Evolutionary conservation across 2,113 vertebrate genomes (phyloP).

Genomic region (Sander vitreus): DNA sequence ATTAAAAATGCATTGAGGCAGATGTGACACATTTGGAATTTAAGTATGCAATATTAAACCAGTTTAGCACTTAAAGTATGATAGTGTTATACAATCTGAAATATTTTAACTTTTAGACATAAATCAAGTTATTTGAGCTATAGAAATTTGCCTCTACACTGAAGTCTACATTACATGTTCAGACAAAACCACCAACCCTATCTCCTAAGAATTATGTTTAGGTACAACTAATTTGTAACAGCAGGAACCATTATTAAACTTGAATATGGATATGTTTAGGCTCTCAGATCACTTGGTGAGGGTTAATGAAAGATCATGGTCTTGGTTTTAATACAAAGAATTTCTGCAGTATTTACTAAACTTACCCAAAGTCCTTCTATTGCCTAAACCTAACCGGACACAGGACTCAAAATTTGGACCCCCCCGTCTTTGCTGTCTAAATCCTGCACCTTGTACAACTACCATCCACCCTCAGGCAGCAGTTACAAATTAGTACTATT

Average conservation of each 20-base stretch:
- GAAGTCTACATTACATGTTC: background rate
- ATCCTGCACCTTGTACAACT: too few relatives aligned
- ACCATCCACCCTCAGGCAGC: background rate
- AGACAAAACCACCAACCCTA: background rate
- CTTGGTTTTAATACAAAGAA: too few relatives aligned
- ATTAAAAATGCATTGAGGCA: too few relatives aligned
- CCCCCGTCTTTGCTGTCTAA: too few relatives aligned
- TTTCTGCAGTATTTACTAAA: too few relatives aligned
- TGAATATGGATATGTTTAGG: background rate
- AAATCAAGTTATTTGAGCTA: background rate
- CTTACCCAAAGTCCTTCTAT: too few relatives aligned
- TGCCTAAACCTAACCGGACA: too few relatives aligned
- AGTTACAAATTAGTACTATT: background rate
- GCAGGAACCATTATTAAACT: background rate
- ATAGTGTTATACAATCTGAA: background rate
- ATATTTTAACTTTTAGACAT: background rate
- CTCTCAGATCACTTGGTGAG: background rate
- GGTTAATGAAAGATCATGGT: too few relatives aligned
- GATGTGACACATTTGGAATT: background rate
- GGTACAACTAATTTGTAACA: background rate
- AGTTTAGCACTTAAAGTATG: background rate
- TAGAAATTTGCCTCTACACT: background rate
- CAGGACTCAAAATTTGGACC: background rate
- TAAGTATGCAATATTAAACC: background rate
- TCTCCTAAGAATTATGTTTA: too few relatives aligned